Base-by-base conservation (phyloP, 2,113 vertebrate species). In the Callorhinus ursinus region DNA sequence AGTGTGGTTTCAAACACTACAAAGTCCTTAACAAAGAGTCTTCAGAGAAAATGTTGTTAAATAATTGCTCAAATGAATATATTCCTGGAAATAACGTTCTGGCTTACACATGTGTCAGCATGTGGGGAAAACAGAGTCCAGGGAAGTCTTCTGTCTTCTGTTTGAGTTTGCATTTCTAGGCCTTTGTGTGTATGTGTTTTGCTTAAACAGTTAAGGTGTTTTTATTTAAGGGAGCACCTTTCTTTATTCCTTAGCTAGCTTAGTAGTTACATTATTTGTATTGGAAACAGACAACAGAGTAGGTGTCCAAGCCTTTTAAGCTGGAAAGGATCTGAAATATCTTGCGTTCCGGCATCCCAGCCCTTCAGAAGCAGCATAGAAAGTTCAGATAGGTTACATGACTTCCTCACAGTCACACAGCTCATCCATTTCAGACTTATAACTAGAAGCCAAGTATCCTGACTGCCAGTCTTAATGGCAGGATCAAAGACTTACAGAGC, bases 181-280 rank as follows among this genome's bases (percentile, higher is more conserved):
- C 63, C 46, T 93, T 85, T 88, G 33, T 28, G 61, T 63, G 26
- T 28, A 11, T 82, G n/a, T 42, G 39, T 74, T 42, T 31, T 18
- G 1, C 24, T 49, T 77, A 22, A 85, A 79, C 31, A 77, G 46
- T 93, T 84, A 79, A 36, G 65, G 31, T 76, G 42, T 79, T 90
- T 96, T 95, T 51, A 77, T 67, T 71, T 88, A 93, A 95, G 7
- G 46, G 53, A 94, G 4, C 36, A 57, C 49, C 59, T 76, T 69
- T 87, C 31, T 74, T 89, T 89, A 65, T 86, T 93, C 49, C 24
- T 63, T 42, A 80, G 16, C 36, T 86, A 57, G 33, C 88, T 93
- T 80, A 49, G 7, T 86, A 21, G 12, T 95, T 94, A 36, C 42
- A 83, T 94, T 86, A 67, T 69, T 96, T 67, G 28, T 96, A 1